These are phyloP conservation scores for Naja naja DNA, from an alignment of 2,113 vertebrate genomes.

Conservation along the genomic window DNA sequence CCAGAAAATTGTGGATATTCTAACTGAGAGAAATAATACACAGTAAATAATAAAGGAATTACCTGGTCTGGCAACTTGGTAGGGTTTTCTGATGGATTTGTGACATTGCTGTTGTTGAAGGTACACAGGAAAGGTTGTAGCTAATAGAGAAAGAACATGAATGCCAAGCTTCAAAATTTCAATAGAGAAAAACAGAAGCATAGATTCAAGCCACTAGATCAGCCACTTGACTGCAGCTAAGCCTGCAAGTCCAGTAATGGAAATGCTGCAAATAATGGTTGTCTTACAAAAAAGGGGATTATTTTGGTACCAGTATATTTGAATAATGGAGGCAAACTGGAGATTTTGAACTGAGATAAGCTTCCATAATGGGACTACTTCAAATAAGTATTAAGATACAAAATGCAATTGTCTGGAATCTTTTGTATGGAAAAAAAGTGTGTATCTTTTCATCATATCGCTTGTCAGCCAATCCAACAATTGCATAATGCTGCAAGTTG, in stretches of 20 bases:
- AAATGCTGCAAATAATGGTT: slow-evolving; percentile 1
- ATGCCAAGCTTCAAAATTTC: not conserved
- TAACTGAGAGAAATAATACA: not conserved
- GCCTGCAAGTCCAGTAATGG: not conserved
- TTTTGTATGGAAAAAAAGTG: not conserved
- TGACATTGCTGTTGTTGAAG: slow-evolving; percentile 78
- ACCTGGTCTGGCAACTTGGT: slow-evolving; percentile 69
- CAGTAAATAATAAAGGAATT: slow-evolving; percentile 38
- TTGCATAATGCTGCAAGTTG: not conserved
- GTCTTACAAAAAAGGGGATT: not conserved
- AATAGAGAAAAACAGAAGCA: not conserved
- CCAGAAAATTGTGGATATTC: not conserved
- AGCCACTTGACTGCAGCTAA: not conserved
- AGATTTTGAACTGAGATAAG: not conserved
- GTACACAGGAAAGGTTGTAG: slow-evolving; percentile 80
- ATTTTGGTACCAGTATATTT: not conserved
- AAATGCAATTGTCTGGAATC: not conserved
- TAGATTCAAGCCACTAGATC: not conserved
- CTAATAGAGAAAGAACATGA: slow-evolving; percentile 60
- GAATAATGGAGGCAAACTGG: not conserved
- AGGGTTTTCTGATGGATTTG: slow-evolving; percentile 62
- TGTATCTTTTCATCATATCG: not conserved
- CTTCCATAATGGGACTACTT: not conserved
- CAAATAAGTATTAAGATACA: not conserved
- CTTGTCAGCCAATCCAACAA: not conserved